These are phyloP conservation scores for Nannobrachium achirus DNA, from an alignment of 2,113 vertebrate species.

Conservation along the genomic window DNA sequence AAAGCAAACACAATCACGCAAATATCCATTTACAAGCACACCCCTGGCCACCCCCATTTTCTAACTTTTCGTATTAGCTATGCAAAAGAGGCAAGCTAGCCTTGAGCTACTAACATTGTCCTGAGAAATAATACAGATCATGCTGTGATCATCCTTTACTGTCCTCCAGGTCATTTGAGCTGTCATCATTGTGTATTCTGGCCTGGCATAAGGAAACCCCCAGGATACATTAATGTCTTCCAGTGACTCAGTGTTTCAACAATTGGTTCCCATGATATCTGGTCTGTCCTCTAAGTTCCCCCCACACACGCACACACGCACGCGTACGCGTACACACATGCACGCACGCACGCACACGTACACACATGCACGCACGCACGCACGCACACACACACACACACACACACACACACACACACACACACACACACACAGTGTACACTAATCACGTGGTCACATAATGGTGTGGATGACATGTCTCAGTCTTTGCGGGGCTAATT, in stretches of 20 bases:
- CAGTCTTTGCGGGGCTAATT: conserved; percentile 37
- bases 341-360: conserved; percentile 3
- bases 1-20: too few species aligned
- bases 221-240: neutral
- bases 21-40: too few species aligned
- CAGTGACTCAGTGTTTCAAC: conserved; percentile 2
- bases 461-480: conserved; percentile 51
- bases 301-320: neutral
- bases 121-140: conserved; percentile 1
- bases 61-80: conserved; percentile 45
- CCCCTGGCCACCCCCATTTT: too few species aligned
- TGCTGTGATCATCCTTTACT: conserved; percentile 1
- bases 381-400: conserved; percentile 16
- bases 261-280: neutral
- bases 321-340: neutral
- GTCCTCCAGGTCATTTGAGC: conserved; percentile 9
- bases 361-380: conserved; percentile 11
- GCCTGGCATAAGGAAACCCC: neutral
- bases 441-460: neutral
- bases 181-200: neutral
- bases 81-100: conserved; percentile 16
- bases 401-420: conserved; percentile 10
- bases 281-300: neutral
- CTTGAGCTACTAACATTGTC: conserved; percentile 7
- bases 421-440: conserved; percentile 3